Conservation (phyloP, 1,140 invertebrate species). For the Bombus impatiens region DNA sequence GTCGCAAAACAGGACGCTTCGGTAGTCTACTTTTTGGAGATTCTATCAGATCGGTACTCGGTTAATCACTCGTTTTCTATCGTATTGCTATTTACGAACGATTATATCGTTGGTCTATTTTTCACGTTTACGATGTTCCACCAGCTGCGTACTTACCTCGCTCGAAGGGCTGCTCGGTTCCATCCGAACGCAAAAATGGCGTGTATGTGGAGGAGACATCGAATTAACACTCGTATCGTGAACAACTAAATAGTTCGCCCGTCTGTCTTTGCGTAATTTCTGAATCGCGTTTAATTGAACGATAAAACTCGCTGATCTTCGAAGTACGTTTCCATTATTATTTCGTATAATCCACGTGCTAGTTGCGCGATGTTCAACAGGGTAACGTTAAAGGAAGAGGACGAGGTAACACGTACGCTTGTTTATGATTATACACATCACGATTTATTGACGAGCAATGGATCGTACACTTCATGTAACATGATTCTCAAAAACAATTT, state of each 20-base stretch:
- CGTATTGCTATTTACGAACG: too few species aligned
- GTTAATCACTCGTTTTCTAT: not conserved
- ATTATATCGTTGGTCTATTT: not conserved
- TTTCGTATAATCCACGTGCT: not conserved
- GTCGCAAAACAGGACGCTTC: too few species aligned
- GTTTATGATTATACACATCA: conserved; percentile 51
- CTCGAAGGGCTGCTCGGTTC: not conserved
- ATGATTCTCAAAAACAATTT: conserved; percentile 40
- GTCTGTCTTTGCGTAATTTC: not conserved
- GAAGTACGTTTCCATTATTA: not conserved
- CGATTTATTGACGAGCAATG: conserved; percentile 58
- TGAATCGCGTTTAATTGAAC: not conserved
- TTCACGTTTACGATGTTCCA: too few species aligned
- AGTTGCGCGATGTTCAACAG: too few species aligned
- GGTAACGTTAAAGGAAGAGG: not conserved
- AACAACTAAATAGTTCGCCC: too few species aligned
- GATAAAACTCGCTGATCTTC: not conserved
- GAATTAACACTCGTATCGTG: not conserved
- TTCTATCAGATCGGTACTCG: not conserved
- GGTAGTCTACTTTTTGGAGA: too few species aligned
- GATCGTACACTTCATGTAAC: conserved; percentile 55
- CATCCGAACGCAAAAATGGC: conserved; percentile 39
- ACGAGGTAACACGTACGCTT: not conserved
- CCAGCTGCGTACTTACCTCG: too few species aligned
- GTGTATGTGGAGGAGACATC: not conserved